Base-by-base conservation (phyloP, 2,888 invertebrate species). In the Ochlodes sylvanus region DNA sequence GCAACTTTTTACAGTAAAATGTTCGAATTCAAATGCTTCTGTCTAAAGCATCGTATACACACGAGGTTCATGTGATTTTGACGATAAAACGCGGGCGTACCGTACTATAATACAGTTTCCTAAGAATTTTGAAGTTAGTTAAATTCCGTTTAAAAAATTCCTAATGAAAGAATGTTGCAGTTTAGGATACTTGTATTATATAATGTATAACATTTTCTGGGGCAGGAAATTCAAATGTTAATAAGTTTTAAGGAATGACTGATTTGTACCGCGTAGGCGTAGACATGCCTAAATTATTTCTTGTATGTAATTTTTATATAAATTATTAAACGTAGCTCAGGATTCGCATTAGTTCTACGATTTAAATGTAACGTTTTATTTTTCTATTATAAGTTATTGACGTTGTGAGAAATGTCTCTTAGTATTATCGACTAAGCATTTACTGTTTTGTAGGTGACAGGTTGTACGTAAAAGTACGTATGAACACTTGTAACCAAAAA, bases 181-280 rank as follows among this genome's bases (percentile, higher is more conserved):
- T 61, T 19, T 63, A 57, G 66, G 58, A 66, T 65, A 63, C 52
- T 67, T 67, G 66, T 67, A 67, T 61, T 55, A 54, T 54, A 12
- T 54, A 67, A 54, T 61, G 60, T 61, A 44, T 61, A 66, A 57
- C 65, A 65, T 58, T 41, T 15, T 50, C 41, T 58, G 60, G 54
- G 60, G 27, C 66, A 54, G 32, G 47, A 38, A 62, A 64, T 68
- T 68, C 73, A 72, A 71, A 70, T 74, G 75, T 84, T 79, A 83
- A 82, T 80, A 82, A 79, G 82, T 85, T 88, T 87, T 88, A 89
- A 87, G 87, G 84, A 89, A 87, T 86, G 90, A 90, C 91, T 91
- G 91, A 91, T 82, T 85, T 84, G 82, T 89, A 87, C 82, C 79
- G 80, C 82, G 79, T 88, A 87, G 88, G 88, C 88, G 81, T 87